Evolutionary conservation across 2,797 vertebrate genomes (phyloP).

Genomic region (Squalus acanthias): DNA sequence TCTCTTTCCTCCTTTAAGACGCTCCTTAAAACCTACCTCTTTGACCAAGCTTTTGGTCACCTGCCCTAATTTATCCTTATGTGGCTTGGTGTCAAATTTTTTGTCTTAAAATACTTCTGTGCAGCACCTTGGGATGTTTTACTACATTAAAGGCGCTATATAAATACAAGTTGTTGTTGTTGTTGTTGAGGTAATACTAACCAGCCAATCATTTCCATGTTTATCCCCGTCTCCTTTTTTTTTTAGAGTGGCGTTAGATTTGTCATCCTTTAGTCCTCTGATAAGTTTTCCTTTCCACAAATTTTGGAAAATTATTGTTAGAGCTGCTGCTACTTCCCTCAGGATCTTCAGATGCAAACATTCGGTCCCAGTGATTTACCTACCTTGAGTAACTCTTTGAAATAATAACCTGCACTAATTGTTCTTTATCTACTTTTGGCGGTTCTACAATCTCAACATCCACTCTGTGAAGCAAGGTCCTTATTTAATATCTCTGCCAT

Average conservation of each 20-base stretch:
- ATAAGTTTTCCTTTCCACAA: not conserved
- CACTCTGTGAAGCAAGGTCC: not conserved
- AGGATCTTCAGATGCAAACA: not conserved
- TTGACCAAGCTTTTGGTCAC: too few relatives aligned
- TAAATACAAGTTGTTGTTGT: too few relatives aligned
- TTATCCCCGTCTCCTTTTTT: not conserved
- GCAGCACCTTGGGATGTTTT: too few relatives aligned
- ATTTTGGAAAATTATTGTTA: not conserved
- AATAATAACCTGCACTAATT: not conserved
- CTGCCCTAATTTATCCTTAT: too few relatives aligned
- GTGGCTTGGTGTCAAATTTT: too few relatives aligned
- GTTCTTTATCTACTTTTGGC: not conserved
- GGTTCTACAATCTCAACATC: not conserved
- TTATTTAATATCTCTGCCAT: not conserved
- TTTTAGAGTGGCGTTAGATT: not conserved
- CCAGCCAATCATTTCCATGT: not conserved
- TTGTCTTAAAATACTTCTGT: too few relatives aligned
- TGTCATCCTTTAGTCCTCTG: not conserved
- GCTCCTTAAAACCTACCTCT: too few relatives aligned
- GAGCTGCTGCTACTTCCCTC: not conserved
- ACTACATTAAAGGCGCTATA: too few relatives aligned
- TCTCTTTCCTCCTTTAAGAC: too few relatives aligned
- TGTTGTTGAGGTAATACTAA: not conserved
- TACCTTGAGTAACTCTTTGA: not conserved
- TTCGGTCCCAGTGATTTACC: not conserved